Base-by-base conservation (phyloP, 2,797 vertebrate species). In the Meriones psammophilus region DNA sequence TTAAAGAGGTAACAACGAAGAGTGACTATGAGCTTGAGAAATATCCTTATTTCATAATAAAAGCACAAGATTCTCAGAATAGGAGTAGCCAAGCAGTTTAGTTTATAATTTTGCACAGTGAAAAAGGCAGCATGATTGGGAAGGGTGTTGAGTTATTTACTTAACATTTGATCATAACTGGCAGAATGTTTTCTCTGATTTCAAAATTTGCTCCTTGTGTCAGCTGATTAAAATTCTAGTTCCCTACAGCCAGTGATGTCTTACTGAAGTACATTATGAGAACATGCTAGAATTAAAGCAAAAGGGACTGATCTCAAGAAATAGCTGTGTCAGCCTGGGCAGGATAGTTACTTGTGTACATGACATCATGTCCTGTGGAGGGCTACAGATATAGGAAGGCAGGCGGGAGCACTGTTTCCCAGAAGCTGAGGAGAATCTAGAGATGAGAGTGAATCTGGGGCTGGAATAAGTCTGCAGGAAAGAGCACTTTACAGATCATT, bases 191-290 rank as follows among this genome's bases (percentile, higher is more conserved):
- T 95, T 60, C 8, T n/a, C 26, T 92, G 17, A 71, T 81, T 92
- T 42, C 0, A 83, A 92, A 79, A 71, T 42, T 33, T 94, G 42
- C 1, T 5, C 86, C 20, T 73, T 91, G 28, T n/a, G 13, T 17
- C 50, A n/a, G 3, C 33, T 81, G n/a, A 92, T 88, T 85, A 60
- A 92, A 87, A 94, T 69, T 28, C 46, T 81, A 36, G 13, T 42
- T 60, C 58, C 33, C 78, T 66, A 66, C 6, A 79, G 46, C 4
- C 42, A 54, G 46, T 76, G 69, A 71, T 66, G 66, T 71, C 26
- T 89, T 78, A 33, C 14, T 13, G 73, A 80, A 28, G 50, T 26
- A 30, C 42, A 5, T 86, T 86, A 66, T 13, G 28, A 4, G 13
- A 88, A 24, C 9, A 2, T 88, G 4, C 73, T 77, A 81, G n/a